These are phyloP conservation scores for Slavum lentiscoides DNA, from an alignment of 2,888 invertebrate species.

Conservation along the genomic window DNA sequence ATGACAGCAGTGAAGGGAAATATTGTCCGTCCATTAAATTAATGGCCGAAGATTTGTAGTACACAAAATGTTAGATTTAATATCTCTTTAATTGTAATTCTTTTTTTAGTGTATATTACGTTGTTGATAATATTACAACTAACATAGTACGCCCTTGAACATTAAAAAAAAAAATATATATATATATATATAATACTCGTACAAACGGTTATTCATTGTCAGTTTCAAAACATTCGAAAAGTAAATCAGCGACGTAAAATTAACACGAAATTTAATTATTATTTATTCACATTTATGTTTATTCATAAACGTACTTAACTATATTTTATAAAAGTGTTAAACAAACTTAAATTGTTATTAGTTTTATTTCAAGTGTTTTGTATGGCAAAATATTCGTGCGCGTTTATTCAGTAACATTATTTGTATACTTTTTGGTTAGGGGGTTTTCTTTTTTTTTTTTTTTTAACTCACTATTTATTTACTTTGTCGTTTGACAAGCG, in stretches of 20 bases:
- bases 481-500: neutral
- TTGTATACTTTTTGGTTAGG: no score
- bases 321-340: no score
- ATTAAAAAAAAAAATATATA: neutral
- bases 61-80: constrained; percentile 18
- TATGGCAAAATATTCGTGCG: neutral
- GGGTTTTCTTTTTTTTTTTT: no score
- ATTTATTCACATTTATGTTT: neutral
- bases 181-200: neutral
- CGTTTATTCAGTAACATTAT: neutral
- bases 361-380: no score
- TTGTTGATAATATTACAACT: constrained; percentile 18
- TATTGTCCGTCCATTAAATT: constrained; percentile 32
- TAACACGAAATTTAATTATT: neutral
- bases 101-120: neutral
- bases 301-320: no score
- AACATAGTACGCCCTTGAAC: neutral
- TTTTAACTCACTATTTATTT: no score
- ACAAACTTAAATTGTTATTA: no score
- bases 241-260: neutral
- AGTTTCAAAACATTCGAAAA: neutral
- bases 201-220: constrained; percentile 4
- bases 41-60: constrained; percentile 21
- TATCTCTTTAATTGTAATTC: constrained; percentile 16
- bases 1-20: constrained; percentile 34